Evolutionary conservation across 2,797 vertebrate species (phyloP), one percentile per base, ranked within the genome.

Genomic region (Macropodus opercularis): DNA sequence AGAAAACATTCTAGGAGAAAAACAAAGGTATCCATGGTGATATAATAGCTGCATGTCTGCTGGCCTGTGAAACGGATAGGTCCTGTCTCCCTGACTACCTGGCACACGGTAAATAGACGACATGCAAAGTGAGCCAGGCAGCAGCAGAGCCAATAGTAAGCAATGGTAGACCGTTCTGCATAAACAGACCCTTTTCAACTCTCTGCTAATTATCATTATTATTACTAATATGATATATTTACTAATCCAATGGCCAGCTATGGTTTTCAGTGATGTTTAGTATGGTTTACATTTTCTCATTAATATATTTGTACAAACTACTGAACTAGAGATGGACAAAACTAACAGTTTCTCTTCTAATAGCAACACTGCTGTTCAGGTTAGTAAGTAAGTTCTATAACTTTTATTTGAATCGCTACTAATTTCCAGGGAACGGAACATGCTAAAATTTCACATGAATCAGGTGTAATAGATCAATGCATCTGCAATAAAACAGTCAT

Each of bases 1-100:
- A 42, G n/a, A 69, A 62, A 69, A 31, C 5, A 13, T 59, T 43
- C 62, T 31, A 43, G 36, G n/a, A n/a, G n/a, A 46, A 59, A 59
- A 77, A 90, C 83, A 86, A 67, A 56, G 46, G 69, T 73, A 56
- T 29, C 79, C 72, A 57, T 32, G 51, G 72, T 24, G 53, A 83
- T 72, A 66, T 53, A 77, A 69, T 46, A 48, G 68, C 69, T 15
- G 46, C 47, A 55, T 67, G 66, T 75, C 68, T 77, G 66, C 59
- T 34, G 2, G 17, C 23, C 17, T 35, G 22, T 69, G 65, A 68
- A 83, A 60, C 27, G 35, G 32, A 73, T 59, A 58, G 47, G 56
- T 43, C 29, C 36, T 0, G 69, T 86, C 35, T 17, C 83, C 75
- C 51, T 29, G 70, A 73, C 69, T 85, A 86, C 82, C 69, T 68